Evolutionary conservation across 1,140 invertebrate genomes (phyloP), one percentile per base, ranked within the genome.

Genomic region (Belonocnema kinseyi): DNA sequence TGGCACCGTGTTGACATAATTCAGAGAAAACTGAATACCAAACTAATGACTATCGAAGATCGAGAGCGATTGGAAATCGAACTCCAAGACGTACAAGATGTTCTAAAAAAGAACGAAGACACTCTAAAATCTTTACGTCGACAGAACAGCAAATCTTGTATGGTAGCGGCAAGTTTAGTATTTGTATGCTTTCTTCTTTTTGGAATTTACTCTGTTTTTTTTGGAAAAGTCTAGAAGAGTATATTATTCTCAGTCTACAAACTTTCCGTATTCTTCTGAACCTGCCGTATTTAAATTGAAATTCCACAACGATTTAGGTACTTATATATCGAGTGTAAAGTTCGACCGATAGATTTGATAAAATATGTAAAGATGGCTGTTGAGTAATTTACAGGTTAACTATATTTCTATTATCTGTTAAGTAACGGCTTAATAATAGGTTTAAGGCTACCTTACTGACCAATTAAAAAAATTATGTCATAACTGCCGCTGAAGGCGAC

Each of bases 141-240:
- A 46, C 81, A 90, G 61, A 91, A 91, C 75, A 86, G 86, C 19
- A 85, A 85, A 77, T 85, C 85, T 5, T 91, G 88, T 61, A 88
- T 91, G 82, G 50, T 90, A 58, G 80, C 87, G 19, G 85, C 79
- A n/a, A 84, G 85, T 76, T 26, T 91, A 10, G 70, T 87, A 50
- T 90, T 91, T 50, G 17, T 80, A 12, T 85, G 85, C 74, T 90
- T 89, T 74, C 75, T 90, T 26, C 12, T 89, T 6, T 90, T 85
- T 75, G 88, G 86, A 50, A 61, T 89, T 10, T 90, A 90, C 77
- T 77, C 80, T 16, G 77, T 85, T 72, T 66, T 83, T 80, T 82
- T 50, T 54, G 17, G 17, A 33, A 80, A 77, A 58, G 4, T 58
- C 16, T 73, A 73, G 50, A 26, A 12, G 50, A 51, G 51, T 51